Percentiles rank a stretch among this genome's conserved stretches.
Evolutionary conservation across 2,113 vertebrate genomes (phyloP).

Genomic region (Elephas maximus): DNA sequence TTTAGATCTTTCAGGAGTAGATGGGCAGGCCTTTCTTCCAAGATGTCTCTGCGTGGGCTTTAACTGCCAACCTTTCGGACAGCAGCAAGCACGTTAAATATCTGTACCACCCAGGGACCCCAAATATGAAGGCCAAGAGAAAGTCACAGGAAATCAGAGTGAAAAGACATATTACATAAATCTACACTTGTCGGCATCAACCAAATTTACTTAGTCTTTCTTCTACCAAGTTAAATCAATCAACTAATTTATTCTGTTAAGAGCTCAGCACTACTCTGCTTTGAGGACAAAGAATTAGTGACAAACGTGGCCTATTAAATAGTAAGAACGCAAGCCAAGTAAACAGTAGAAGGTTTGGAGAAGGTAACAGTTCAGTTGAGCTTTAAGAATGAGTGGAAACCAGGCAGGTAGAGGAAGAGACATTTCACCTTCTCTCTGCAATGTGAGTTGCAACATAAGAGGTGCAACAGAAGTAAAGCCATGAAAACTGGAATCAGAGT

Average conservation of each 20-base stretch:
- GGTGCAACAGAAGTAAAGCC: background rate
- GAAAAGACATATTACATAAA: background rate
- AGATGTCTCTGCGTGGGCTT: background rate
- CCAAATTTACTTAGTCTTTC: background rate
- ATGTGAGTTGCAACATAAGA: background rate
- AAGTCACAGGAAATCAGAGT: background rate
- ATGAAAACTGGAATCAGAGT: background rate
- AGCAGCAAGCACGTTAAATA: too few species aligned
- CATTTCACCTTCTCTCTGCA: background rate
- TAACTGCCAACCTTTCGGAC: background rate
- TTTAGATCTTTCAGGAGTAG: background rate
- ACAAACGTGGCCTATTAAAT: background rate
- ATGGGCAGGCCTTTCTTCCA: background rate
- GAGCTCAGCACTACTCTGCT: background rate
- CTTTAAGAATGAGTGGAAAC: background rate
- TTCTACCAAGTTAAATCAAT: slow-evolving; percentile 30
- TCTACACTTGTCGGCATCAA: background rate
- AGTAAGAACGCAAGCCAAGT: slow-evolving; percentile 43
- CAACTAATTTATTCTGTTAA: background rate
- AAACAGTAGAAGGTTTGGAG: background rate
- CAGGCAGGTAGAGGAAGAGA: background rate
- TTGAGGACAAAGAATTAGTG: slow-evolving; percentile 35
- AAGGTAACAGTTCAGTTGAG: background rate
- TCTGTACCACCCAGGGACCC: background rate
- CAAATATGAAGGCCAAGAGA: slow-evolving; percentile 25